Conservation (phyloP, 2,797 vertebrate species). For the Typhlichthys subterraneus region DNA sequence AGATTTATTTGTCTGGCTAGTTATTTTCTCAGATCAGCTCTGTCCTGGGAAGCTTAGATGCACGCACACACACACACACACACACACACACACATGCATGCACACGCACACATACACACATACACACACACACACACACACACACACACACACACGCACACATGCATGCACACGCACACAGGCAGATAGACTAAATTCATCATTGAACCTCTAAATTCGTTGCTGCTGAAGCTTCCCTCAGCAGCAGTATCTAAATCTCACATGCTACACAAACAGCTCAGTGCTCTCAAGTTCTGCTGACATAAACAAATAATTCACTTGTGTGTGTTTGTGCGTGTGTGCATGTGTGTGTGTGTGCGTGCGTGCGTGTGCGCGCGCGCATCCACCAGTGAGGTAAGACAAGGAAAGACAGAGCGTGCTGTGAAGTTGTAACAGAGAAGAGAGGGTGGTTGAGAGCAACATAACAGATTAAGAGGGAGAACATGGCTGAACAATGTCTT, state of each 20-base stretch:
- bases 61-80: constrained; percentile 20
- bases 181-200: background rate
- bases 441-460: background rate
- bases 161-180: constrained; percentile 1
- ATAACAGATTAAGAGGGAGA: background rate
- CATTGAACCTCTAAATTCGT: constrained; percentile 20
- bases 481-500: background rate
- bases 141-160: background rate
- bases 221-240: background rate
- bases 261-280: constrained; percentile 24
- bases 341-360: constrained; percentile 2
- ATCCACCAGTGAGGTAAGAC: background rate
- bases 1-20: constrained; percentile 46
- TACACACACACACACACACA: background rate
- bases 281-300: constrained; percentile 38
- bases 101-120: constrained; percentile 18
- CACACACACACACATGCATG: constrained; percentile 20
- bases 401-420: background rate
- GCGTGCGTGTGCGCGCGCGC: background rate
- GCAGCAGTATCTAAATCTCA: constrained; percentile 22
- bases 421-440: background rate
- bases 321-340: background rate
- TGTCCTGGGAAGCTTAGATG: constrained; percentile 48
- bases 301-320: constrained; percentile 47
- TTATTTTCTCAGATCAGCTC: constrained; percentile 60